These are phyloP conservation scores for Eulemur rubriventer DNA, from an alignment of 2,797 vertebrate species.

Conservation along the genomic window DNA sequence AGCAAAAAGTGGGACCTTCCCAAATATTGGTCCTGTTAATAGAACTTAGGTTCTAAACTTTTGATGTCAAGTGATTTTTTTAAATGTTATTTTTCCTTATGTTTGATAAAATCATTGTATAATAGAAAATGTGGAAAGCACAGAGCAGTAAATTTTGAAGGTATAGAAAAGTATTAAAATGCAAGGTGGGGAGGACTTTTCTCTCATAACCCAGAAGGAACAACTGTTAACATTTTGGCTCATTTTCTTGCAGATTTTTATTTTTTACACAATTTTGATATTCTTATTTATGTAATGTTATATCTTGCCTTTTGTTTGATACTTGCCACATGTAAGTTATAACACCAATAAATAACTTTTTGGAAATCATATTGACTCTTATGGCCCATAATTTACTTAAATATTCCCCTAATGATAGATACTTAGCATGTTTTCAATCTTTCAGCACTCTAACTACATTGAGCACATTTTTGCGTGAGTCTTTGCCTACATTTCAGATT, in stretches of 20 bases:
- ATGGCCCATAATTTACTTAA: constrained; percentile 40
- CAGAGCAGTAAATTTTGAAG: background rate
- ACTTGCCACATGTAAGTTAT: background rate
- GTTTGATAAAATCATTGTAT: background rate
- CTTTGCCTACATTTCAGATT: constrained; percentile 24
- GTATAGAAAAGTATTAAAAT: background rate
- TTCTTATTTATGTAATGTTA: background rate
- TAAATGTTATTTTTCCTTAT: background rate
- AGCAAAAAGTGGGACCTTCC: background rate
- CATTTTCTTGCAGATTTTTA: background rate
- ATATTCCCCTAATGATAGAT: background rate
- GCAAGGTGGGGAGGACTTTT: background rate
- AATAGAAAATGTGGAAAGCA: background rate
- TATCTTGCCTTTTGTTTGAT: constrained; percentile 32
- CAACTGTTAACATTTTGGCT: background rate
- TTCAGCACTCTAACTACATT: background rate
- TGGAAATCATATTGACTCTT: constrained; percentile 17
- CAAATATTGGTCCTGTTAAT: background rate
- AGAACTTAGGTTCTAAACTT: constrained; percentile 18
- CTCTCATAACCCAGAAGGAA: background rate
- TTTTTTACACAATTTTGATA: background rate
- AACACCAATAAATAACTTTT: constrained; percentile 35
- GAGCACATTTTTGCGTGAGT: background rate
- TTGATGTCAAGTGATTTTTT: background rate
- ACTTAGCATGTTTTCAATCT: constrained; percentile 8